Evolutionary conservation across 2,797 vertebrate species (phyloP).

Genomic region (Ctenopoma kingsleyae): DNA sequence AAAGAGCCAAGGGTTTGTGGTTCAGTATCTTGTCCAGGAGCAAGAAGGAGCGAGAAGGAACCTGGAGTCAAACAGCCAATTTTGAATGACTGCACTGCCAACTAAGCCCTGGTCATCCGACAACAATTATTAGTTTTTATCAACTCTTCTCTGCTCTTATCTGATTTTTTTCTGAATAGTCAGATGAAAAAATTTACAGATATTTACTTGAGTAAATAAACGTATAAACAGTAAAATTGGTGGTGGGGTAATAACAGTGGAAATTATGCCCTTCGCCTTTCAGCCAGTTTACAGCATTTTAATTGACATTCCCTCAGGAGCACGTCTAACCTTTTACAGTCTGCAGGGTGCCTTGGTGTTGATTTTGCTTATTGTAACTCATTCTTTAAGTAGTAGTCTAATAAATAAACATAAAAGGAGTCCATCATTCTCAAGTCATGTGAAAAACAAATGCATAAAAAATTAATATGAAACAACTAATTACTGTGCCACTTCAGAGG

Average conservation of each 20-base stretch:
- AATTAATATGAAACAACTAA: conserved; percentile 30
- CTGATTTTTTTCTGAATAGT: not conserved
- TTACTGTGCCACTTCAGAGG: conserved; percentile 41
- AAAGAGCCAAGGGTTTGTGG: no score
- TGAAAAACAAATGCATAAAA: conserved; percentile 15
- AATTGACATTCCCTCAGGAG: not conserved
- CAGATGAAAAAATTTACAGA: no score
- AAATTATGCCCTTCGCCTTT: not conserved
- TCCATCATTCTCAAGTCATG: conserved; percentile 11
- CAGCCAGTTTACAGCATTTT: not conserved
- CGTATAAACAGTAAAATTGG: no score
- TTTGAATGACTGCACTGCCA: no score
- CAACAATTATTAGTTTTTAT: no score
- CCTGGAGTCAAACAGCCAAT: no score
- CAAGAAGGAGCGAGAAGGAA: no score
- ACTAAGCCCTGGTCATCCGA: no score
- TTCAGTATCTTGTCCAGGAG: no score
- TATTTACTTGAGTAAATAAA: no score
- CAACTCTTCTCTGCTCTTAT: no score
- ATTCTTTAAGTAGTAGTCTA: not conserved
- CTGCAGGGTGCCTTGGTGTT: not conserved
- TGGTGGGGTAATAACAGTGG: no score
- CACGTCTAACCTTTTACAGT: not conserved
- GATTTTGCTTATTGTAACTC: conserved; percentile 9
- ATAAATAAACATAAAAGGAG: not conserved